Conservation (phyloP, 2,113 vertebrate genomes). For the Callipepla californica region DNA sequence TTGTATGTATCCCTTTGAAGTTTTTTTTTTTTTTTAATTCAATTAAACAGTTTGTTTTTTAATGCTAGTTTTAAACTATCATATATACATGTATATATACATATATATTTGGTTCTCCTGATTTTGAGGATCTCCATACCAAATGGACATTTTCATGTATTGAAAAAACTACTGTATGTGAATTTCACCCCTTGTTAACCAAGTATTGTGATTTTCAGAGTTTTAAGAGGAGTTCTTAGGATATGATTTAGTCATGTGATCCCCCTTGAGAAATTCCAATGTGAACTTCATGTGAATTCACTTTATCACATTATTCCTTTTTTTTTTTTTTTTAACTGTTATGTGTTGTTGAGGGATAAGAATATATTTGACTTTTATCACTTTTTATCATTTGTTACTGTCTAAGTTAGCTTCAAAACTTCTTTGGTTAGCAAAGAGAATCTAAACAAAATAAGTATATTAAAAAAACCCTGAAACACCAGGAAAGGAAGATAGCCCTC, state of each 20-base stretch:
- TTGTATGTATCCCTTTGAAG: not conserved
- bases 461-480: not conserved
- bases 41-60: not conserved
- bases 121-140: not conserved
- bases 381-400: not conserved
- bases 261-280: not conserved
- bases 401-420: not conserved
- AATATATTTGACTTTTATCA: not conserved
- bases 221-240: not conserved
- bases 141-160: not conserved
- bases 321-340: not conserved
- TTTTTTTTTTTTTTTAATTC: not conserved
- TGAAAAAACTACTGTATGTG: not conserved
- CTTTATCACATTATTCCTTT: not conserved
- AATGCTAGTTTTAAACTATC: not conserved
- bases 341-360: not conserved
- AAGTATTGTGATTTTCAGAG: not conserved
- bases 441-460: not conserved
- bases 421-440: not conserved
- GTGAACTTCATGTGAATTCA: not conserved
- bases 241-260: not conserved
- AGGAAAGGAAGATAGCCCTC: not conserved
- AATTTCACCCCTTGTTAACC: not conserved
- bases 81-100: not conserved
- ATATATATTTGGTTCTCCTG: not conserved